Evolutionary conservation across 1,140 invertebrate species (phyloP).

Genomic region (Hylaeus volcanicus): DNA sequence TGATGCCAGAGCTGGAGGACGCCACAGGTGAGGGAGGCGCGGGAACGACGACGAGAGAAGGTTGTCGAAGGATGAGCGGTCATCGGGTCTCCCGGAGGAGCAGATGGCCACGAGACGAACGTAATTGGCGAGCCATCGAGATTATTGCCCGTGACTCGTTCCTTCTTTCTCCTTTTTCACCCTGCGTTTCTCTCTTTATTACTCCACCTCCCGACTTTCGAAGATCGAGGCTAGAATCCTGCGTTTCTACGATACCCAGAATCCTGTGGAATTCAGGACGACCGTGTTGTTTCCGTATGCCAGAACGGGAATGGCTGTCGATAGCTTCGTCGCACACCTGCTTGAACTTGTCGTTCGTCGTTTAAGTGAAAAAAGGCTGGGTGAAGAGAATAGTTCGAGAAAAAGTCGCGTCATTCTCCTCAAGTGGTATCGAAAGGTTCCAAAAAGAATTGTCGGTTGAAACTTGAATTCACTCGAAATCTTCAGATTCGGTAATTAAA

Average conservation of each 20-base stretch:
- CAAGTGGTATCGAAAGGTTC: too few relatives aligned
- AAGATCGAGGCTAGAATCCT: conserved; percentile 20
- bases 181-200: not conserved
- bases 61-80: conserved; percentile 62
- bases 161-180: not conserved
- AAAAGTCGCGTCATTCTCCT: too few relatives aligned
- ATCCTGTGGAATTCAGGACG: conserved; percentile 18
- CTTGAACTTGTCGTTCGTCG: not conserved
- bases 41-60: conserved; percentile 34
- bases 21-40: not conserved
- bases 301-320: conserved; percentile 10
- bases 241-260: conserved; percentile 38
- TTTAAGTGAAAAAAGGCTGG: too few relatives aligned
- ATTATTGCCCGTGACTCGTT: conserved; percentile 71
- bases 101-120: conserved; percentile 77
- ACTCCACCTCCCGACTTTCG: not conserved
- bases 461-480: too few relatives aligned
- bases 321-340: conserved; percentile 48
- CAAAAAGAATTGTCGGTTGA: too few relatives aligned
- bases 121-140: conserved; percentile 73
- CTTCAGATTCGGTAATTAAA: too few relatives aligned
- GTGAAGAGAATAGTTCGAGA: too few relatives aligned
- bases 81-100: conserved; percentile 65
- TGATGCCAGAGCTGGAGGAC: not conserved
- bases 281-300: conserved; percentile 21